phyloP scores from a whole-genome alignment of 1,140 invertebrate genomes.

The Drosophila grimshawi region DNA sequence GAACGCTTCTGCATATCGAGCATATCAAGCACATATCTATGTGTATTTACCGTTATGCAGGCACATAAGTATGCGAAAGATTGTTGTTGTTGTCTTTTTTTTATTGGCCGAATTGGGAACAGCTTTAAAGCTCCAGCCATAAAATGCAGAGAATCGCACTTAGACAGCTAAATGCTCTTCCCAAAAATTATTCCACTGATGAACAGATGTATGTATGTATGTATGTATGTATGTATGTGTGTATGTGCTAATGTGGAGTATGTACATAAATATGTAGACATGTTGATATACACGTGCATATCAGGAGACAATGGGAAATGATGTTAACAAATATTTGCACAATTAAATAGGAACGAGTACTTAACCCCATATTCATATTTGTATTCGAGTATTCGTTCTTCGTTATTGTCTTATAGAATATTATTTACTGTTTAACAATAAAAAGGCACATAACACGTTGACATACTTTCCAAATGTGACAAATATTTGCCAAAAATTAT shows the following conservation, averaged over 20 bases:
- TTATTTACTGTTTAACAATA: conserved; percentile 34
- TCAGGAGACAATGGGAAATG: conserved; percentile 12
- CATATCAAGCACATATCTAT: background rate
- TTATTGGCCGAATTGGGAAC: too few relatives aligned
- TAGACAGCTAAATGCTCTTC: conserved; percentile 7
- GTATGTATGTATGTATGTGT: background rate
- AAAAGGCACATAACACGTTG: conserved; percentile 39
- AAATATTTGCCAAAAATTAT: conserved; percentile 52
- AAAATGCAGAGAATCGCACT: background rate
- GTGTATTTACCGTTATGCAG: background rate
- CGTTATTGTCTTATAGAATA: conserved; percentile 21
- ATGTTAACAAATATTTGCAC: conserved; percentile 44
- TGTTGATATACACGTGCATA: background rate
- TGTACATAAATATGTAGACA: background rate
- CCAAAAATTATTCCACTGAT: too few relatives aligned
- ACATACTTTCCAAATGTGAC: conserved; percentile 44
- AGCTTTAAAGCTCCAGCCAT: background rate
- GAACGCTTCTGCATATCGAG: background rate
- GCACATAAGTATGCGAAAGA: background rate
- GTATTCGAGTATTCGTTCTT: background rate
- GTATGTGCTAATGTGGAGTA: background rate
- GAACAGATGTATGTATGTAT: background rate
- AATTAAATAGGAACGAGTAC: conserved; percentile 21
- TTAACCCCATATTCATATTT: background rate
- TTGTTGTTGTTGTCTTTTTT: background rate